Base-by-base conservation (phyloP, 2,888 invertebrate genomes). In the Amphipyra tragopoginis region DNA sequence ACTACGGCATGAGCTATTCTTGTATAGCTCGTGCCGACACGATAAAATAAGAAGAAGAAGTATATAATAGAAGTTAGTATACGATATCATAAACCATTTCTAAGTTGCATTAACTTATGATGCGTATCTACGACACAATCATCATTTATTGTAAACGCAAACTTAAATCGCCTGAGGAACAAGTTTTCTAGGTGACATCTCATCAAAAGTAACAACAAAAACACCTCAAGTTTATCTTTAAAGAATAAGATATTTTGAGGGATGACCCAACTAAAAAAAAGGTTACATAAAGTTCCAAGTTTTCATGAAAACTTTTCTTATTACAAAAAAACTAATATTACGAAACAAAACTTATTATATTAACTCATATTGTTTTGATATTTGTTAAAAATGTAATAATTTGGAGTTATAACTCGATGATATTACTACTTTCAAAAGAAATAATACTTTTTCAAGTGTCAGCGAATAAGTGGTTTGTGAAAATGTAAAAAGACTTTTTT, bases 261-360 rank as follows among this genome's bases (percentile, higher is more conserved):
- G 6, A 53, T 47, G 29, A 9, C 15, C 15, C 14, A 5, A 34
- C 9, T 9, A 15, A 10, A 8, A 39, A 29, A 10, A 29, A n/a
- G n/a, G n/a, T 36, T 5, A n/a, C 15, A 11, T 2, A 2, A 11
- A 11, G 38, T 11, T 11, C 10, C 8, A 21, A 21, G 44, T 9
- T 44, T 51, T 13, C 2, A 54, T 7, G 7, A 15, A 48, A 72
- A 72, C 53, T 48, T 69, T 66, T 66, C 45, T 54, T 51, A 51
- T 72, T 54, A 54, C 15, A 14, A 36, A 51, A n/a, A 66, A 58
- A 38, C 26, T 45, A 58, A 42, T 38, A 49, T 33, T 26, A 15
- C 13, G 1, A 13, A 13, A 40, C 11, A 51, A 51, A 72, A 72
- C 39, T 54, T 66, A 15, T 47, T 47, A 21, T 33, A 58, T 15